Conservation (phyloP, 2,113 vertebrate genomes). For the Dolichotis patagonum region DNA sequence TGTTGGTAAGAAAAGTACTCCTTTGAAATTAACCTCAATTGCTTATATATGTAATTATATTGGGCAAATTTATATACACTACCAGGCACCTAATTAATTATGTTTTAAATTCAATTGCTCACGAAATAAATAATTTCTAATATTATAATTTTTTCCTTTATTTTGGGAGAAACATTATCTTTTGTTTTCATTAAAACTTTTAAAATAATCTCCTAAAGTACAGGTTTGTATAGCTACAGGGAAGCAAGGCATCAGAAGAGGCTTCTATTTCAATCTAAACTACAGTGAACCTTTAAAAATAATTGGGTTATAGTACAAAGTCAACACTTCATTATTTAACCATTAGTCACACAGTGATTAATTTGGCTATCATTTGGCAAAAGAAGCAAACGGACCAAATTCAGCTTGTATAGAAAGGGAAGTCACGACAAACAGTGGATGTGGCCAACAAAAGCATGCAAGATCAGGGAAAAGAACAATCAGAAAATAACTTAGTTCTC, state of each 20-base stretch:
- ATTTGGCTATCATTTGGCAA: conserved; percentile 36
- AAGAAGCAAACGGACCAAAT: conserved; percentile 40
- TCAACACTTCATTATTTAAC: conserved; percentile 56
- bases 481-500: conserved; percentile 25
- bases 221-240: not conserved
- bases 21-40: conserved; percentile 42
- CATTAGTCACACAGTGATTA: not conserved
- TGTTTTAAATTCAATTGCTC: conserved; percentile 48
- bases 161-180: conserved; percentile 47
- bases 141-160: not conserved
- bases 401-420: not conserved
- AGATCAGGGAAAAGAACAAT: conserved; percentile 14
- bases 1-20: not conserved
- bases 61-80: conserved; percentile 28
- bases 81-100: conserved; percentile 57
- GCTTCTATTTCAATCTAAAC: conserved; percentile 37
- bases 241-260: not conserved
- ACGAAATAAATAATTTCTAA: conserved; percentile 19
- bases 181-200: conserved; percentile 64
- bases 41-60: conserved; percentile 46
- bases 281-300: not conserved
- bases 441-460: conserved; percentile 33
- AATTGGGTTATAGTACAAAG: conserved; percentile 6
- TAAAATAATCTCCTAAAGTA: conserved; percentile 52
- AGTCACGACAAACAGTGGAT: not conserved